A percentile compares a stretch with the other conserved stretches of the same genome.
These are phyloP conservation scores for Ciconia maguari DNA, from an alignment of 2,113 vertebrate species.

Conservation along the genomic window DNA sequence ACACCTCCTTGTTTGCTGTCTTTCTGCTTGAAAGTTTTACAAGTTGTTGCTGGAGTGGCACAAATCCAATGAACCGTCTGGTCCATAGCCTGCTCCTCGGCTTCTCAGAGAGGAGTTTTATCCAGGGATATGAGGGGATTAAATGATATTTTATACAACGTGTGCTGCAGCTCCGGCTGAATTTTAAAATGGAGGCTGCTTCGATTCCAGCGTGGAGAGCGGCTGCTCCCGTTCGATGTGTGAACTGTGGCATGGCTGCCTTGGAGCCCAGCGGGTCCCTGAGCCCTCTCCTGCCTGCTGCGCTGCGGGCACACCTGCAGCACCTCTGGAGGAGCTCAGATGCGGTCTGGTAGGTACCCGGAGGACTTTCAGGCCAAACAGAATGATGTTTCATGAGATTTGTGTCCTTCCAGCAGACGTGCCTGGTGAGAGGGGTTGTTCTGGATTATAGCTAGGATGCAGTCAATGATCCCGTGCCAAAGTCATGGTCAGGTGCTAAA, in stretches of 20 bases:
- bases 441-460: background rate
- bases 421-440: background rate
- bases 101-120: background rate
- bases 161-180: background rate
- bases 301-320: background rate
- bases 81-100: background rate
- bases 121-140: background rate
- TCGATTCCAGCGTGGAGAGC: fast-evolving
- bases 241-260: fast-evolving
- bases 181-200: background rate
- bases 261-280: background rate
- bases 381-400: background rate
- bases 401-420: background rate
- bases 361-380: no score
- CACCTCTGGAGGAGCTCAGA: background rate
- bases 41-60: background rate
- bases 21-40: background rate
- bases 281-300: background rate
- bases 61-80: background rate
- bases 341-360: background rate
- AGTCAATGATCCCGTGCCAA: fast-evolving
- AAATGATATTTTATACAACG: background rate
- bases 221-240: background rate
- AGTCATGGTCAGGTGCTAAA: background rate
- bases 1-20: background rate